Percentiles rank a stretch among this genome's conserved stretches.
phyloP scores from a whole-genome alignment of 2,797 vertebrate genomes.

The Sternarchorhynchus goeldii region DNA sequence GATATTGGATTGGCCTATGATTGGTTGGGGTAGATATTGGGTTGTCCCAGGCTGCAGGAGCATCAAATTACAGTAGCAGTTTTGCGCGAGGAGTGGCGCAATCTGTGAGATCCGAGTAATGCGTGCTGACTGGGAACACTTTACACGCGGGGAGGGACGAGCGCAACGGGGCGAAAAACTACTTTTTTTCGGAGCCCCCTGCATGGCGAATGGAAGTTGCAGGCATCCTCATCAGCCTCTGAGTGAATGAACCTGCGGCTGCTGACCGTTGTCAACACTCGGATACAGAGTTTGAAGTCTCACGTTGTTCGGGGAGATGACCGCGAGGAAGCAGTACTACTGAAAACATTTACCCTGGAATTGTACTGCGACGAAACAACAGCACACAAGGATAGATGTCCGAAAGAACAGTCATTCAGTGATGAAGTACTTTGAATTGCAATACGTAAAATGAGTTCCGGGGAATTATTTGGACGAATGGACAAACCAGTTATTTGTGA shows the following conservation, averaged over 20 bases:
- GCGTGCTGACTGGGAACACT: not conserved
- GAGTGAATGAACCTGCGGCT: constrained; percentile 3
- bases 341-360: not conserved
- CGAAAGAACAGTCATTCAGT: no score
- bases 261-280: not conserved
- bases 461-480: constrained; percentile 10
- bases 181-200: not conserved
- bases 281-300: not conserved
- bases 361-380: not conserved
- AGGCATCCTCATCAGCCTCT: not conserved
- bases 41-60: not conserved
- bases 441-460: constrained; percentile 10
- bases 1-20: not conserved
- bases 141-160: not conserved
- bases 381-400: no score
- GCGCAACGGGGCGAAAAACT: not conserved
- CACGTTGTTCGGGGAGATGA: not conserved
- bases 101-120: constrained; percentile 3
- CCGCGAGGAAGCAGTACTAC: not conserved
- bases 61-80: constrained; percentile 17
- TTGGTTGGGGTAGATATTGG: not conserved
- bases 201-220: constrained; percentile 17
- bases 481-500: not conserved
- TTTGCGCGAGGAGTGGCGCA: constrained; percentile 10
- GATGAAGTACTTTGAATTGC: not conserved